Conservation (phyloP, 2,113 vertebrate species). For the Hipposideros armiger region DNA sequence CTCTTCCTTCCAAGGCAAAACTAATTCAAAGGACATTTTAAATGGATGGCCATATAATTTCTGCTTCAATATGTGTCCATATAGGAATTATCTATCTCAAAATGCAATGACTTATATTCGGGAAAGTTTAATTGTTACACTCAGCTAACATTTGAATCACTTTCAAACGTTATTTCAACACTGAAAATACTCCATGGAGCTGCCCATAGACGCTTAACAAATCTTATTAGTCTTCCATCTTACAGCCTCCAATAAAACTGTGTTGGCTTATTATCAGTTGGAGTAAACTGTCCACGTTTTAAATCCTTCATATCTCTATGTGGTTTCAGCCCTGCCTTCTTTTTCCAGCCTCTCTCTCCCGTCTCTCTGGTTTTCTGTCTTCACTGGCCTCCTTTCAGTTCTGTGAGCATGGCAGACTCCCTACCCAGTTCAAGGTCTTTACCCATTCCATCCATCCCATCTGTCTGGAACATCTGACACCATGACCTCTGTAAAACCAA, state of each 20-base stretch:
- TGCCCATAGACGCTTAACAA: background rate
- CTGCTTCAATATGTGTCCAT: background rate
- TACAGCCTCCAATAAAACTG: background rate
- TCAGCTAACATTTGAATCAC: background rate
- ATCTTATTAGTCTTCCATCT: background rate
- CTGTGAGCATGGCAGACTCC: fast-evolving
- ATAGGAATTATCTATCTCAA: background rate
- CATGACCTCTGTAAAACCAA: fast-evolving
- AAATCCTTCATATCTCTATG: too few relatives aligned
- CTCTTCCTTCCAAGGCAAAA: background rate
- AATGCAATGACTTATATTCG: background rate
- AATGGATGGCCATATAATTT: background rate
- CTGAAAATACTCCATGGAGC: background rate
- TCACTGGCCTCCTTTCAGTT: background rate
- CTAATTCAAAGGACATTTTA: background rate
- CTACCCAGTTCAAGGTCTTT: background rate
- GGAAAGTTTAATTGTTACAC: background rate
- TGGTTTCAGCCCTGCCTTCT: background rate
- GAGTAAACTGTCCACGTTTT: background rate
- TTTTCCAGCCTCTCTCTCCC: fast-evolving
- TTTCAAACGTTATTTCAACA: background rate
- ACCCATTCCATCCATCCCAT: fast-evolving
- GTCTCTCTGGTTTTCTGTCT: background rate
- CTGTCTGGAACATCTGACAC: background rate
- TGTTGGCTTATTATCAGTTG: fast-evolving